phyloP scores from a whole-genome alignment of 92 coral and sea anemone genomes.

The Metridium senile region DNA sequence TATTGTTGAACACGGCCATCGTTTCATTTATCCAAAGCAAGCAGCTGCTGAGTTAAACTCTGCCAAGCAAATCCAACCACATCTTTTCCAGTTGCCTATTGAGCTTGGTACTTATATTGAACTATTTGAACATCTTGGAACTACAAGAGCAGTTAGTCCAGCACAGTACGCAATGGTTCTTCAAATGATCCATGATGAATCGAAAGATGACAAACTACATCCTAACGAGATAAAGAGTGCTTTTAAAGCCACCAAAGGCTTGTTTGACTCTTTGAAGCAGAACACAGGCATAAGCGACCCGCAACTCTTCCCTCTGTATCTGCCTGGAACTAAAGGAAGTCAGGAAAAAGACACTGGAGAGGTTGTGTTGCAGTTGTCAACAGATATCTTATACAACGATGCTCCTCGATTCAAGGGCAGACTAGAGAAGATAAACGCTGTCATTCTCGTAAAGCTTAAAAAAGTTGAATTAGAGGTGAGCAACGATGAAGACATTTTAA shows the following conservation, averaged over 20 bases:
- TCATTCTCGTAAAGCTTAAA: slow-evolving; percentile 55
- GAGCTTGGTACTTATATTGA: slow-evolving; percentile 41
- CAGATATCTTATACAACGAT: slow-evolving; percentile 60
- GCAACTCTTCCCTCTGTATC: slow-evolving; percentile 18
- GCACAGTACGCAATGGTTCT: slow-evolving; percentile 68
- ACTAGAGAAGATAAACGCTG: slow-evolving; percentile 13
- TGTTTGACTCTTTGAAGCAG: slow-evolving; percentile 44
- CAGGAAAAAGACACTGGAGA: background rate
- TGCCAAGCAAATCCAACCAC: slow-evolving; percentile 57
- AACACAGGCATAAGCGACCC: background rate
- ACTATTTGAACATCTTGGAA: slow-evolving; percentile 55
- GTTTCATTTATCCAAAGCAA: slow-evolving; percentile 51
- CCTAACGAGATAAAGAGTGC: slow-evolving; percentile 42
- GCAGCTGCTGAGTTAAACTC: slow-evolving; percentile 45
- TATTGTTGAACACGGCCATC: slow-evolving; percentile 62
- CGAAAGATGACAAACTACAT: slow-evolving; percentile 34
- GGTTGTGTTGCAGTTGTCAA: slow-evolving; percentile 41
- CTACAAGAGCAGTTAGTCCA: slow-evolving; percentile 41
- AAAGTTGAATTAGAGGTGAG: slow-evolving; percentile 27
- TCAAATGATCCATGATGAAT: slow-evolving; percentile 37
- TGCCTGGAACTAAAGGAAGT: slow-evolving; percentile 35
- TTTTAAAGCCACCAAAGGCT: slow-evolving; percentile 54
- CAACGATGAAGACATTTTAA: slow-evolving; percentile 40
- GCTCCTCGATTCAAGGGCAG: slow-evolving; percentile 41
- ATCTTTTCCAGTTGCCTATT: slow-evolving; percentile 56